phyloP scores from a whole-genome alignment of 2,113 vertebrate species.

The Tupaia tana region DNA sequence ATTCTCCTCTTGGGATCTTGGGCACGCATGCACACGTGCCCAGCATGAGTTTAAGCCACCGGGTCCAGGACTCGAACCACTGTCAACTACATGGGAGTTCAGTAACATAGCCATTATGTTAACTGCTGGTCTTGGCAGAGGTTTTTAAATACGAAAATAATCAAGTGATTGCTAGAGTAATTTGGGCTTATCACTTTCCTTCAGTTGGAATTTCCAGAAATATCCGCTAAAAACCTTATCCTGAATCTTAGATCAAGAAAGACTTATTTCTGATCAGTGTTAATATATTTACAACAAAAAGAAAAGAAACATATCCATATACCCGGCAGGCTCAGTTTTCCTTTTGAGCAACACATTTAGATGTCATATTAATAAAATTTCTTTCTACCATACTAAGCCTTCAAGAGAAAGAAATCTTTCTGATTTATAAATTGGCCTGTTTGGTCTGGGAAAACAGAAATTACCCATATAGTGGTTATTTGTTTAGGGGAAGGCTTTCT shows the following conservation, averaged over 20 bases:
- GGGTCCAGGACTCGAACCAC: too few relatives aligned
- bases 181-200: not conserved
- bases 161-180: not conserved
- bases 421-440: not conserved
- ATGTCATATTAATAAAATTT: not conserved
- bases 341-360: conserved; percentile 25
- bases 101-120: too few relatives aligned
- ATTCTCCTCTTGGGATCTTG: too few relatives aligned
- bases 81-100: too few relatives aligned
- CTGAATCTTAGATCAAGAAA: conserved; percentile 18
- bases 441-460: not conserved
- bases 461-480: not conserved
- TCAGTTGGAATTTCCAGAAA: conserved; percentile 4
- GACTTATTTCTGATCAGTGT: not conserved
- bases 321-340: not conserved
- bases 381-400: not conserved
- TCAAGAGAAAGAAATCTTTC: not conserved
- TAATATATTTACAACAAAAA: conserved; percentile 12
- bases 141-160: not conserved
- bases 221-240: conserved; percentile 19
- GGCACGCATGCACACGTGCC: too few relatives aligned
- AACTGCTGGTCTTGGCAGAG: too few relatives aligned
- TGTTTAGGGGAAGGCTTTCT: not conserved
- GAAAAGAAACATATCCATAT: not conserved
- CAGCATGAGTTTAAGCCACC: too few relatives aligned